Conservation (phyloP, 2,113 vertebrate genomes). For the Grantiella picta region DNA sequence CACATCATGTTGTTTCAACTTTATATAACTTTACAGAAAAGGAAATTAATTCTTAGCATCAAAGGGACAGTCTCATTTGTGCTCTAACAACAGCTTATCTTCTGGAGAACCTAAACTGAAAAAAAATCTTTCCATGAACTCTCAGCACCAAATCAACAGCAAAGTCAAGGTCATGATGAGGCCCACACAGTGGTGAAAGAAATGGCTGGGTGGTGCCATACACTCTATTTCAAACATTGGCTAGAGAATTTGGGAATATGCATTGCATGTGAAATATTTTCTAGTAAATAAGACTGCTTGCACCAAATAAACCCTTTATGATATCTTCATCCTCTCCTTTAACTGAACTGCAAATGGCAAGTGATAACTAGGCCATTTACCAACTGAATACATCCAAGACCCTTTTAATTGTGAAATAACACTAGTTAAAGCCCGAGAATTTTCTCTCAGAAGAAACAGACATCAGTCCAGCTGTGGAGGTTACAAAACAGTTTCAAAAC, state of each 20-base stretch:
- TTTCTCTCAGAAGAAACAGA: neutral
- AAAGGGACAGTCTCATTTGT: neutral
- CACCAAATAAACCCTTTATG: neutral
- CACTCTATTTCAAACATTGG: neutral
- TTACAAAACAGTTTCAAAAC: neutral
- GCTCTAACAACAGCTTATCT: neutral
- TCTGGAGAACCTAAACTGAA: neutral
- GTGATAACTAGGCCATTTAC: neutral
- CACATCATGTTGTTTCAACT: neutral
- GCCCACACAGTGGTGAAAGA: accelerated
- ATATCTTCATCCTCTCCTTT: neutral
- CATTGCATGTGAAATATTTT: neutral
- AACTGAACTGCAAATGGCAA: neutral
- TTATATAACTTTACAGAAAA: neutral
- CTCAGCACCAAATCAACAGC: neutral
- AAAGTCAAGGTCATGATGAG: neutral
- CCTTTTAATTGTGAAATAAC: neutral
- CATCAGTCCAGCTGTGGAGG: neutral
- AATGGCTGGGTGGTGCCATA: neutral
- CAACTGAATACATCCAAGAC: neutral
- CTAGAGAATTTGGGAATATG: neutral
- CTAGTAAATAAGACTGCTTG: neutral
- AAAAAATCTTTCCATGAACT: neutral
- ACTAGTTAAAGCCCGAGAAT: neutral
- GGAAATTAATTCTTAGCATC: neutral